A percentile compares a stretch with the other conserved stretches of the same genome.
Evolutionary conservation across 2,113 vertebrate species (phyloP).

Genomic region (Tragelaphus imberbis): DNA sequence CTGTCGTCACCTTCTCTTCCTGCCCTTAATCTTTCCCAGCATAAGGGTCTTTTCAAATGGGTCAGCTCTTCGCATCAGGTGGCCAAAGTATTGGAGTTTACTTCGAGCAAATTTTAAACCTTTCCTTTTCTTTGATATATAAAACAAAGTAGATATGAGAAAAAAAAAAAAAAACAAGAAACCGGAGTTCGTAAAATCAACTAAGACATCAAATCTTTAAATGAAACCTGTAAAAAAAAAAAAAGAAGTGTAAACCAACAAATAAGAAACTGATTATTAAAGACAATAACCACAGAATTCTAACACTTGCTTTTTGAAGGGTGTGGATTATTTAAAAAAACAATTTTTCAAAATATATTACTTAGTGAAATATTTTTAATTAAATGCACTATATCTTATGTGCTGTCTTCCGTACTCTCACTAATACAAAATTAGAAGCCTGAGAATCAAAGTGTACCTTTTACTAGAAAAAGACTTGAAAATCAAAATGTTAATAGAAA

Average conservation of each 20-base stretch:
- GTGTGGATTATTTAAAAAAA: not conserved
- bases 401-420: not conserved
- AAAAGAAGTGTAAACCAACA: not conserved
- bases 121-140: not conserved
- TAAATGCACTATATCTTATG: not conserved
- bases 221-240: not conserved
- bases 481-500: not conserved
- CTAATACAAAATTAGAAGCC: not conserved
- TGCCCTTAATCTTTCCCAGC: too few relatives aligned
- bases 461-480: not conserved
- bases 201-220: not conserved
- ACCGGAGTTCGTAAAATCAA: not conserved
- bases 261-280: constrained; percentile 4
- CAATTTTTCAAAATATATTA: not conserved
- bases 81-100: not conserved
- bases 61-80: too few relatives aligned
- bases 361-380: not conserved
- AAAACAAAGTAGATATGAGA: not conserved
- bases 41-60: too few relatives aligned
- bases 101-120: not conserved
- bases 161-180: not conserved
- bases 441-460: not conserved
- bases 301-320: not conserved
- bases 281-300: not conserved
- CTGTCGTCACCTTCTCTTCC: too few relatives aligned